Percentiles rank a stretch among this genome's conserved stretches.
Conservation (phyloP, 1,140 invertebrate species). For the Periplaneta americana region DNA sequence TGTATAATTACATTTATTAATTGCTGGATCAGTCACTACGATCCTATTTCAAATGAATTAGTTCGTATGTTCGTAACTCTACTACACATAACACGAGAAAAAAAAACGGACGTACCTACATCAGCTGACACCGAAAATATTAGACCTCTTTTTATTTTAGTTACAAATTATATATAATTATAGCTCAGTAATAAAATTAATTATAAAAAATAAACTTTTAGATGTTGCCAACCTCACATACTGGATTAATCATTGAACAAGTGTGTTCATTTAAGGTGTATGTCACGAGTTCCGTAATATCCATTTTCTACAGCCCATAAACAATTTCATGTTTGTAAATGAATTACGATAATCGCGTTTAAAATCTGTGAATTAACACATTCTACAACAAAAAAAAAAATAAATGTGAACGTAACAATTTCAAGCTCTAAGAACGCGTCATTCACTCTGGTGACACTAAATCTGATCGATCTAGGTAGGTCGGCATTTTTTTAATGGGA, state of each 20-base stretch:
- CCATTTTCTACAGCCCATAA: too few relatives aligned
- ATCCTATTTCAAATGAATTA: too few relatives aligned
- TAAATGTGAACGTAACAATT: background rate
- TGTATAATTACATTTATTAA: background rate
- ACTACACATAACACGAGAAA: too few relatives aligned
- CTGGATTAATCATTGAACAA: too few relatives aligned
- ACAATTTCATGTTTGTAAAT: too few relatives aligned
- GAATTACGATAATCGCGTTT: too few relatives aligned
- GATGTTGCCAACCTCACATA: background rate
- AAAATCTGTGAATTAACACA: too few relatives aligned
- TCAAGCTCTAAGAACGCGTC: background rate
- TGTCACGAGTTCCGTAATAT: too few relatives aligned
- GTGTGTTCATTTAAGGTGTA: too few relatives aligned
- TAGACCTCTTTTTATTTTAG: background rate
- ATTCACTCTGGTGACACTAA: background rate
- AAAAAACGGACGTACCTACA: too few relatives aligned
- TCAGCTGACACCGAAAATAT: background rate
- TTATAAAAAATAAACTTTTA: background rate
- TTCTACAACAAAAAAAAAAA: background rate
- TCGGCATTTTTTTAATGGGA: background rate
- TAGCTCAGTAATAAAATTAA: background rate
- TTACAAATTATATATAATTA: background rate
- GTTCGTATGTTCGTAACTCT: too few relatives aligned
- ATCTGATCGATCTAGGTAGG: constrained; percentile 5
- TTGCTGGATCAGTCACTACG: background rate